phyloP scores from a whole-genome alignment of 2,888 invertebrate species.

The Allophyes oxyacanthae region DNA sequence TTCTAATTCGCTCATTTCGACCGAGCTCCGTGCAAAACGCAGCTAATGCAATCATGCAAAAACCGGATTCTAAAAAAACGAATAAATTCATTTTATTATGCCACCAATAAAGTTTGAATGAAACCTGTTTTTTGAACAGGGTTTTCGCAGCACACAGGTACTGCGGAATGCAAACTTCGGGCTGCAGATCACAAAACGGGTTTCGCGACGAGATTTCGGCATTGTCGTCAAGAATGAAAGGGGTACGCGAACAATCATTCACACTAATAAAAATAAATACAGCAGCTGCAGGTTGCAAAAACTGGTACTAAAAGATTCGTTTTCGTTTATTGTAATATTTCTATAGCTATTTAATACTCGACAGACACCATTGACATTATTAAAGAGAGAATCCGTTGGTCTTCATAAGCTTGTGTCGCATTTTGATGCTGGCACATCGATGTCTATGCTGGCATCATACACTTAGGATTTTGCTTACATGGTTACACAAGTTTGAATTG shows the following conservation, averaged over 20 bases:
- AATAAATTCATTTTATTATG: conserved; percentile 44
- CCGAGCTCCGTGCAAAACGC: conserved; percentile 64
- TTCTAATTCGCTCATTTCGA: conserved; percentile 58
- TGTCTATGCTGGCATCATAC: too few species aligned
- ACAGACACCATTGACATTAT: conserved; percentile 24
- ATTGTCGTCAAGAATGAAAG: conserved; percentile 53
- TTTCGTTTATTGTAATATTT: conserved; percentile 41
- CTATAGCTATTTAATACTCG: conserved; percentile 39
- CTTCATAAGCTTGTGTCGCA: conserved; percentile 4
- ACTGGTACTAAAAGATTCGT: conserved; percentile 47
- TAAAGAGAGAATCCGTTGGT: conserved; percentile 17
- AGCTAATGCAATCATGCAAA: conserved; percentile 58
- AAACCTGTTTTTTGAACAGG: conserved; percentile 67
- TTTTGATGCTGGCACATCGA: conserved; percentile 19
- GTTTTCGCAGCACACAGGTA: conserved; percentile 77
- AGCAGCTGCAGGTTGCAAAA: conserved; percentile 64
- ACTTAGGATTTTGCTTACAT: too few species aligned
- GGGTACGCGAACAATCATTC: conserved; percentile 55
- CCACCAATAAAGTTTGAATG: conserved; percentile 50
- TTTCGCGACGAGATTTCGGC: conserved; percentile 64
- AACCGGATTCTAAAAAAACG: conserved; percentile 54
- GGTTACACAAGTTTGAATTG: conserved; percentile 29
- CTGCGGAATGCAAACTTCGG: conserved; percentile 78
- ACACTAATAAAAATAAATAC: conserved; percentile 59
- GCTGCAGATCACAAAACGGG: conserved; percentile 75